phyloP scores from a whole-genome alignment of 2,888 invertebrate genomes.

The Eupithecia pulchellata region DNA sequence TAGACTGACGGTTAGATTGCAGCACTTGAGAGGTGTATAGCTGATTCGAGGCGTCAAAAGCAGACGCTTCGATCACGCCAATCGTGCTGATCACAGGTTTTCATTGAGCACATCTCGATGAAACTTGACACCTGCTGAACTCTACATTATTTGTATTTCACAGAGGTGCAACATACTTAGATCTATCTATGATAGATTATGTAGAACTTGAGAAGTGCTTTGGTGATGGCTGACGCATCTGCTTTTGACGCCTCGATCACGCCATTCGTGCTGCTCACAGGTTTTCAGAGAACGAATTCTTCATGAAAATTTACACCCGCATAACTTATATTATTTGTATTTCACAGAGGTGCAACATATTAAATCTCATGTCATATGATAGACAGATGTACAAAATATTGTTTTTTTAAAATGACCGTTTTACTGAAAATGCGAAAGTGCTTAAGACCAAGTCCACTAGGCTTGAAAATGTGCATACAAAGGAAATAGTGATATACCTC shows the following conservation, averaged over 20 bases:
- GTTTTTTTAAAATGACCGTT: too few species aligned
- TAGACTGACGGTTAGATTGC: slow-evolving; percentile 61
- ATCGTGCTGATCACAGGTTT: slow-evolving; percentile 8
- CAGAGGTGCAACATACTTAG: not conserved
- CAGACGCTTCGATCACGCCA: slow-evolving; percentile 50
- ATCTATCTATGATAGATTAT: slow-evolving; percentile 20
- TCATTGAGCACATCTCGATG: slow-evolving; percentile 38
- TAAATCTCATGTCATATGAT: too few species aligned
- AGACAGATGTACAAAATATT: too few species aligned
- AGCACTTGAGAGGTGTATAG: slow-evolving; percentile 50
- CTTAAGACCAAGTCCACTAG: not conserved
- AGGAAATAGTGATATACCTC: not conserved
- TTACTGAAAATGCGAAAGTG: too few species aligned
- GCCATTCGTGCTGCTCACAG: slow-evolving; percentile 38
- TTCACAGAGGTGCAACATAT: not conserved
- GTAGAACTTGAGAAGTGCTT: slow-evolving; percentile 50
- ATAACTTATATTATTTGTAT: not conserved
- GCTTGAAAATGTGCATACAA: not conserved
- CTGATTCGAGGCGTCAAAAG: too few species aligned
- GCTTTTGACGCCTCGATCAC: slow-evolving; percentile 47
- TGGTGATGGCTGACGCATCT: too few species aligned
- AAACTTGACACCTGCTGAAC: not conserved
- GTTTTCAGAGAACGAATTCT: slow-evolving; percentile 39
- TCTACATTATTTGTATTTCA: not conserved
- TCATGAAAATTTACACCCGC: not conserved